phyloP scores from a whole-genome alignment of 2,797 vertebrate species.

The Melanotaenia pygmaea region DNA sequence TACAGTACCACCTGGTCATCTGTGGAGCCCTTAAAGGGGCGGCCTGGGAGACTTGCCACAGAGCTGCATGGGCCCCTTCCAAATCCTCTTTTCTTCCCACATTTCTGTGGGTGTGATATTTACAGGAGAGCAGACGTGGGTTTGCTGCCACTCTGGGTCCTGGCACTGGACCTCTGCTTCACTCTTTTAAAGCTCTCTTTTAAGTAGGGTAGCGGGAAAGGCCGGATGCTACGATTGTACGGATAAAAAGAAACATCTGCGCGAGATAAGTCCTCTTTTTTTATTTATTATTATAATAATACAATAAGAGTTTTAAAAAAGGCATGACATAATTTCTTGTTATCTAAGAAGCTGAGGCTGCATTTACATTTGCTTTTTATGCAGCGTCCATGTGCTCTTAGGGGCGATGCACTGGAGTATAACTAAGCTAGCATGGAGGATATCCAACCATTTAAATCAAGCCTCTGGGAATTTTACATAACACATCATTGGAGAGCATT shows the following conservation, averaged over 20 bases:
- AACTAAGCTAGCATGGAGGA: constrained; percentile 89
- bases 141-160: constrained; percentile 74
- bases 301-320: constrained; percentile 73
- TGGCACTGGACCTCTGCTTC: constrained; percentile 70
- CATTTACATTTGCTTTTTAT: constrained; percentile 86
- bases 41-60: constrained; percentile 54
- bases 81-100: constrained; percentile 76
- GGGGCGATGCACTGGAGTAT: constrained; percentile 87
- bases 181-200: constrained; percentile 63
- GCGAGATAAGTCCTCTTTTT: constrained; percentile 76
- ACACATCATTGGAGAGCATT: constrained; percentile 86
- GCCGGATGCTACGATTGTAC: constrained; percentile 74
- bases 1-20: constrained; percentile 71
- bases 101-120: constrained; percentile 63
- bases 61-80: constrained; percentile 60
- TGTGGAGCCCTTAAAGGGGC: constrained; percentile 48
- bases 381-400: constrained; percentile 79
- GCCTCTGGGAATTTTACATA: constrained; percentile 87
- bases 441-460: constrained; percentile 87
- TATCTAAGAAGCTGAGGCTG: constrained; percentile 80
- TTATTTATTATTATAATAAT: constrained; percentile 85
- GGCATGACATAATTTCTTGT: constrained; percentile 84
- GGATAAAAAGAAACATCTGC: constrained; percentile 84
- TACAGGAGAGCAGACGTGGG: constrained; percentile 70
- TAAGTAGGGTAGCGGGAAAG: constrained; percentile 50